These are phyloP conservation scores for Hirudo medicinalis DNA, from an alignment of 1,140 invertebrate species.

Conservation along the genomic window DNA sequence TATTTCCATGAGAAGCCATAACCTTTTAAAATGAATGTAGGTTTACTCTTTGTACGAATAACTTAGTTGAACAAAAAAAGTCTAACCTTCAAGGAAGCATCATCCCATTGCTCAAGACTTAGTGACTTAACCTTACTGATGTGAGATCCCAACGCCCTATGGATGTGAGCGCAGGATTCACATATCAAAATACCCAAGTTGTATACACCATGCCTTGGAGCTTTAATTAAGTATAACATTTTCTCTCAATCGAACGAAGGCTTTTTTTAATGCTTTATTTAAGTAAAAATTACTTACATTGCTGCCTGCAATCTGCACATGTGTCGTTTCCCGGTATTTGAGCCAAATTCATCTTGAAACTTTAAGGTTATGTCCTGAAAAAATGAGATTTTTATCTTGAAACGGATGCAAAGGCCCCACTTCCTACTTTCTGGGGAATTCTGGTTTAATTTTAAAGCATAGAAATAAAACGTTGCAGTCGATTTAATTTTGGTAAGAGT, in stretches of 20 bases:
- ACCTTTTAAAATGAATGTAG: constrained; percentile 35
- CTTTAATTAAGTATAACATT: constrained; percentile 44
- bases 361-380: no score
- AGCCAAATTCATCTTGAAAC: constrained; percentile 11
- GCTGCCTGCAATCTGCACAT: constrained; percentile 8
- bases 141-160: constrained; percentile 66
- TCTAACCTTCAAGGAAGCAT: constrained; percentile 36
- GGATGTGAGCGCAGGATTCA: constrained; percentile 64
- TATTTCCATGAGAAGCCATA: constrained; percentile 65
- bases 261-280: not conserved
- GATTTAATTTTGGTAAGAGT: no score
- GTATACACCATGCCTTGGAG: constrained; percentile 77
- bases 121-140: constrained; percentile 79
- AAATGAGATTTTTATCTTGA: no score
- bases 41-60: not conserved
- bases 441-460: no score
- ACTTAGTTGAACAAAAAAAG: constrained; percentile 3
- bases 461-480: no score
- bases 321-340: constrained; percentile 10
- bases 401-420: no score
- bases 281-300: not conserved
- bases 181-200: constrained; percentile 81
- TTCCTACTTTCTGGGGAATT: no score
- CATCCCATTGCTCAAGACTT: constrained; percentile 59
- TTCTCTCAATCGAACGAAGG: not conserved